Percentiles rank a stretch among this genome's conserved stretches.
Evolutionary conservation across 35 echinoderm and acorn worm genomes (phyloP).

Genomic region (Heliocidaris erythrogramma): DNA sequence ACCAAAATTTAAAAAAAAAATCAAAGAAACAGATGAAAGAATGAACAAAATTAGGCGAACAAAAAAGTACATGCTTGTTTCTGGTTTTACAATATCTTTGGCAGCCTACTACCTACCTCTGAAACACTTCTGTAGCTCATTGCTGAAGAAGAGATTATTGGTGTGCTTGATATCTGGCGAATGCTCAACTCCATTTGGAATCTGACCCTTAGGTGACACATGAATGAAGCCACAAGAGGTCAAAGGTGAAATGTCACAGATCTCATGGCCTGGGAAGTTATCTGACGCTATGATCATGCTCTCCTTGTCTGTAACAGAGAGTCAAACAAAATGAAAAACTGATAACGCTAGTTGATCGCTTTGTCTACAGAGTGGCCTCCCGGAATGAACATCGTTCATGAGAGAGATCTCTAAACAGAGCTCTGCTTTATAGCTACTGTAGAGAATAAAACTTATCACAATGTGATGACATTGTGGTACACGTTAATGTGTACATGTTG

Average conservation of each 20-base stretch:
- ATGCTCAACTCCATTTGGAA: conserved; percentile 19
- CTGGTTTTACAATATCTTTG: not conserved
- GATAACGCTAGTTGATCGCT: not conserved
- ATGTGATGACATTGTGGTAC: not conserved
- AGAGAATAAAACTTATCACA: not conserved
- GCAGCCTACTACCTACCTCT: not conserved
- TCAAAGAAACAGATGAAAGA: too few species aligned
- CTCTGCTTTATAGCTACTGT: not conserved
- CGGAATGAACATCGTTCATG: not conserved
- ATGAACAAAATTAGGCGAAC: too few species aligned
- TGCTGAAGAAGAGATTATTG: conserved; percentile 26
- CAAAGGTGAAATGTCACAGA: not conserved
- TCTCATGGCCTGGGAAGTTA: not conserved
- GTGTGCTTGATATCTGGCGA: not conserved
- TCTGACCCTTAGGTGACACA: conserved; percentile 6
- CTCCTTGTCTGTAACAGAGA: conserved; percentile 29
- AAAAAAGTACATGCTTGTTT: not conserved
- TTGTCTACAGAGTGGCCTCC: not conserved
- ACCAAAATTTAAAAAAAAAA: too few species aligned
- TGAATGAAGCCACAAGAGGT: not conserved
- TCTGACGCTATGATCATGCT: conserved; percentile 27
- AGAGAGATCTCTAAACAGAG: not conserved
- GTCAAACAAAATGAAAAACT: not conserved
- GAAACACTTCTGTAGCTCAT: conserved; percentile 13
- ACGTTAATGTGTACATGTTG: too few species aligned